A percentile compares a stretch with the other conserved stretches of the same genome.
phyloP scores from a whole-genome alignment of 2,888 invertebrate genomes.

The Cataglyphis altisquamis region DNA sequence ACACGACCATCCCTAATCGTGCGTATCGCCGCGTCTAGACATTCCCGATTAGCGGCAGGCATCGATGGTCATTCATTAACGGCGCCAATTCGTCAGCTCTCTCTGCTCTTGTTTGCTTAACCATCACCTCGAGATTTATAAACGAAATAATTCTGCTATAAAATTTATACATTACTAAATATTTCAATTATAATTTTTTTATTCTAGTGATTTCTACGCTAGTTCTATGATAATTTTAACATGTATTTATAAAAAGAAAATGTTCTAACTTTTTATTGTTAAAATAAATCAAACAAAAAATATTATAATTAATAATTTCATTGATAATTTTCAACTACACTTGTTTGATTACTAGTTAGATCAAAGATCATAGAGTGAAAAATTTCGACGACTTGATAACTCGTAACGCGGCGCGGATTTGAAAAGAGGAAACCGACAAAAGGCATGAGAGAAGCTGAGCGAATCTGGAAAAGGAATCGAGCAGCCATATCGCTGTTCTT shows the following conservation, averaged over 20 bases:
- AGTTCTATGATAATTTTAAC: neutral
- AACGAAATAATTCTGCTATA: constrained; percentile 6
- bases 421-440: constrained; percentile 35
- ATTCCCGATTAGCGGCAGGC: constrained; percentile 57
- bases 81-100: constrained; percentile 32
- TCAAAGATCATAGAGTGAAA: constrained; percentile 16
- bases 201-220: neutral
- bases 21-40: constrained; percentile 81
- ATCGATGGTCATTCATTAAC: constrained; percentile 54
- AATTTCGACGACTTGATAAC: constrained; percentile 31
- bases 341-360: constrained; percentile 24
- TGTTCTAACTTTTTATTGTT: neutral
- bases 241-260: no score
- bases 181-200: neutral
- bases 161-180: neutral
- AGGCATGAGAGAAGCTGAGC: constrained; percentile 11
- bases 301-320: neutral
- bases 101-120: constrained; percentile 1
- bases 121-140: constrained; percentile 31
- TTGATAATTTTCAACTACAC: neutral
- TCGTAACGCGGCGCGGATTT: neutral
- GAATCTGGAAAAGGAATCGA: constrained; percentile 36
- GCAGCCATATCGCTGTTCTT: constrained; percentile 26
- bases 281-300: neutral
- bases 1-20: constrained; percentile 74